A percentile compares a stretch with the other conserved stretches of the same genome.
phyloP scores from a whole-genome alignment of 2,797 vertebrate genomes.

The Galago senegalensis region DNA sequence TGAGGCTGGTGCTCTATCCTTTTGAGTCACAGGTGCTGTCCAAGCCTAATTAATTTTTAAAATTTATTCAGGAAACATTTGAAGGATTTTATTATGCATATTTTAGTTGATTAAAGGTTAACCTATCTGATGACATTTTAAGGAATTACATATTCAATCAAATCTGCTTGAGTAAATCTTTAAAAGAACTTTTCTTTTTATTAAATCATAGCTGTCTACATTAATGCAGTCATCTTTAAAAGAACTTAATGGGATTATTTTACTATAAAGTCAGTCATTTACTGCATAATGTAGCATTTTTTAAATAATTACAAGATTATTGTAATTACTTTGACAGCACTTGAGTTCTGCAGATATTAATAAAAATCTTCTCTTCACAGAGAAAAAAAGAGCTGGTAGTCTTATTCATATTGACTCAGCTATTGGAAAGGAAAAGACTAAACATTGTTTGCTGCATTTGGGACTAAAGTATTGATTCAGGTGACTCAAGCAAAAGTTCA shows the following conservation, averaged over 20 bases:
- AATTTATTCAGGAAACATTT: constrained; percentile 45
- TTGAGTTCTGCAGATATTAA: constrained; percentile 4
- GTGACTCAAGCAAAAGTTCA: background rate
- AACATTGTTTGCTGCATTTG: background rate
- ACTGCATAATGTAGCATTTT: background rate
- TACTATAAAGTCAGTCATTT: background rate
- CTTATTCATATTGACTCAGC: background rate
- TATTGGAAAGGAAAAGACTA: background rate
- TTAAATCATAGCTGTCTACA: no score
- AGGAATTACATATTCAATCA: background rate
- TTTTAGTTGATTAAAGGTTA: constrained; percentile 25
- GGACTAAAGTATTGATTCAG: background rate
- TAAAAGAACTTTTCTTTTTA: background rate
- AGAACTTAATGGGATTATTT: constrained; percentile 32
- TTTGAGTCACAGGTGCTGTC: no score
- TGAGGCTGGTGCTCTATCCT: no score
- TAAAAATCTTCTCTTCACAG: background rate
- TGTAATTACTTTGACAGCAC: background rate
- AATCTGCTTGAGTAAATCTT: constrained; percentile 38
- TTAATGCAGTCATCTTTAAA: background rate
- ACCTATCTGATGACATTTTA: constrained; percentile 25
- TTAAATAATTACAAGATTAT: constrained; percentile 21
- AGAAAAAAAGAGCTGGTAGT: background rate
- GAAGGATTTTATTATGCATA: constrained; percentile 34
- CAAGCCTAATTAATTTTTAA: constrained; percentile 3